Base-by-base conservation (phyloP, 2,113 vertebrate species). In the Nannobrachium achirus region DNA sequence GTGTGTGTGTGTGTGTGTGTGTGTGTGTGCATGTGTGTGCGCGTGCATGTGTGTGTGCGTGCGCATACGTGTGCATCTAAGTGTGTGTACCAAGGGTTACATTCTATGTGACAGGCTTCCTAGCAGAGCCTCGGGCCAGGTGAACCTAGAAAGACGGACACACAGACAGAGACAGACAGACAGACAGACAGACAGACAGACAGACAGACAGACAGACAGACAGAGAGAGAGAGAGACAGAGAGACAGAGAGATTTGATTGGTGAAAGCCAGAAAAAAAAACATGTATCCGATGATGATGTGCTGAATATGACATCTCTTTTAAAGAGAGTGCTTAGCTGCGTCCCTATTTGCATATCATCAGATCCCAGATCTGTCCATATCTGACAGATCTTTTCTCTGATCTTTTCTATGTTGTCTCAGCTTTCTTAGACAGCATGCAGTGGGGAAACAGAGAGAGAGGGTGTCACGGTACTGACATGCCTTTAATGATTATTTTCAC, bases 271-370 rank as follows among this genome's bases (percentile, higher is more conserved):
- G 25, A 25, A 25, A 4, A 25, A 4, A 33, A 33, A 33, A 3
- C 25, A 33, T 33, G 25, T n/a, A 33, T 3, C 3, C 3, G 25
- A 3, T 33, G 25, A 33, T 33, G 1, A 4, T 60, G 52, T 41
- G 58, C 15, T 60, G 52, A 72, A 73, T 68, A 85, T 65, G 76
- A 82, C 76, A 66, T 67, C 61, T 11, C 11, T 66, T 73, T 69
- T 63, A 63, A 67, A 71, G 20, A 66, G 63, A 38, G 50, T 8
- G 57, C 46, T 81, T 69, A 57, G 66, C 80, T 72, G 66, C 60
- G 39, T 52, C 63, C 56, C 57, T 49, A 80, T 80, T 81, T 66
- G 55, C 66, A 66, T 25, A 46, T 69, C 51, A 57, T 70, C 15
- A 41, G 16, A 56, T 78, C 51, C 69, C 25, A 33, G 3, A 33